These are phyloP conservation scores for Scomber colias DNA, from an alignment of 2,113 vertebrate species.

Conservation along the genomic window DNA sequence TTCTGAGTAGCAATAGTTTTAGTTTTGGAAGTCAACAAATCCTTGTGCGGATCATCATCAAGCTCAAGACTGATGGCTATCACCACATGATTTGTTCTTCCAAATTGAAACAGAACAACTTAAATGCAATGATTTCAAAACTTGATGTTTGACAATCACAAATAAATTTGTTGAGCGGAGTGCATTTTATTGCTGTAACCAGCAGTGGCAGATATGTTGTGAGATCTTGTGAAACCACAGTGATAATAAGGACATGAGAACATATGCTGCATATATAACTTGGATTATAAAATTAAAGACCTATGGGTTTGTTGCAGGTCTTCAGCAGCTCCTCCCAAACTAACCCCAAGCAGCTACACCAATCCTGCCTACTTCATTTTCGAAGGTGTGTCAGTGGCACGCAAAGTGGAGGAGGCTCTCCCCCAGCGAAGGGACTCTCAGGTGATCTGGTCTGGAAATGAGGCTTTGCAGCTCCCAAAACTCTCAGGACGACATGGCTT, in stretches of 20 bases:
- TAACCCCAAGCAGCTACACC: slow-evolving; percentile 85
- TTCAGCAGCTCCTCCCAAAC: slow-evolving; percentile 72
- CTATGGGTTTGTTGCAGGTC: slow-evolving; percentile 65
- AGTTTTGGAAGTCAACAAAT: neutral
- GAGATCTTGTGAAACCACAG: too few species aligned
- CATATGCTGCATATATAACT: too few species aligned
- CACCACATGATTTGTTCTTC: too few species aligned
- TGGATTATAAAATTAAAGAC: too few species aligned
- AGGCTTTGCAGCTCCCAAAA: slow-evolving; percentile 84
- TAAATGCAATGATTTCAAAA: too few species aligned
- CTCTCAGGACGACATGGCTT: slow-evolving; percentile 65
- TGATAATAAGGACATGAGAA: too few species aligned
- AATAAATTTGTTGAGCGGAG: too few species aligned
- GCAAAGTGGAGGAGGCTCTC: slow-evolving; percentile 58
- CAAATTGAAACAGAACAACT: too few species aligned
- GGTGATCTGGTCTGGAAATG: slow-evolving; percentile 79
- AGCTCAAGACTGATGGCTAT: neutral
- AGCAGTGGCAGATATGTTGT: too few species aligned
- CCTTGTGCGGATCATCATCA: neutral
- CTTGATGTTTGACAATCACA: too few species aligned
- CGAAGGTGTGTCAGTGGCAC: slow-evolving; percentile 82
- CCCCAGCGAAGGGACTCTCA: slow-evolving; percentile 65
- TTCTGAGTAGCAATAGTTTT: neutral
- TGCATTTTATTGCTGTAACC: too few species aligned
- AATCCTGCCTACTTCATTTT: slow-evolving; percentile 93